These are phyloP conservation scores for Lepidocyrtinus sp. DNA, from an alignment of 2,888 invertebrate species.

Conservation along the genomic window DNA sequence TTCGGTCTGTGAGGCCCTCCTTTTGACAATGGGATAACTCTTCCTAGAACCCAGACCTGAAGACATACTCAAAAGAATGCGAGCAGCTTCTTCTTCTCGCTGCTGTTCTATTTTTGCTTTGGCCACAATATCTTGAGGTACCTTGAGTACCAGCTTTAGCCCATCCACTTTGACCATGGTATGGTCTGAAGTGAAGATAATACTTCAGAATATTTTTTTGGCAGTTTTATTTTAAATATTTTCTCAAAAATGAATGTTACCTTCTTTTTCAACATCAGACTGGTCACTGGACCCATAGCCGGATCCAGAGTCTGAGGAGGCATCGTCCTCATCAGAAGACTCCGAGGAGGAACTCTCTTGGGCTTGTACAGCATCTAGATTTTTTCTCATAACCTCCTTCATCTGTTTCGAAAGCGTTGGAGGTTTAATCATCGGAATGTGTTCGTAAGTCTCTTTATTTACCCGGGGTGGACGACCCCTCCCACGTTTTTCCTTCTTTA, in stretches of 20 bases:
- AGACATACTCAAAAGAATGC: too few species aligned
- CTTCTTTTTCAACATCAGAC: not conserved
- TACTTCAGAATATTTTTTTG: too few species aligned
- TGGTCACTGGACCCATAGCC: too few species aligned
- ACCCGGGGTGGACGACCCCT: not conserved
- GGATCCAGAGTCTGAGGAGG: too few species aligned
- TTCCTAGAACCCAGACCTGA: too few species aligned
- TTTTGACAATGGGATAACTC: not conserved
- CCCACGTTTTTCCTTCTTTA: conserved; percentile 17
- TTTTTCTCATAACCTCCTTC: too few species aligned
- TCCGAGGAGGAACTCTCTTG: not conserved
- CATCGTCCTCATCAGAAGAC: not conserved
- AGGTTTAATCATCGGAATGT: not conserved
- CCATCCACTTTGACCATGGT: conserved; percentile 12
- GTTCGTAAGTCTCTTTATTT: not conserved
- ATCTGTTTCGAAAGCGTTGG: not conserved
- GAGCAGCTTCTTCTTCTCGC: not conserved
- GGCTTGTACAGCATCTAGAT: too few species aligned
- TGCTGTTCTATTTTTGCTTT: not conserved
- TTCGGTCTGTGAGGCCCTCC: not conserved
- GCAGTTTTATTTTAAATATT: not conserved
- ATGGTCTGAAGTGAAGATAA: too few species aligned
- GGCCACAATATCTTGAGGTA: not conserved
- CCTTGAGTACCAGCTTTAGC: not conserved
- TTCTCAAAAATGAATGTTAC: not conserved